phyloP scores from a whole-genome alignment of 2,888 invertebrate species.

The Dynastes maya region DNA sequence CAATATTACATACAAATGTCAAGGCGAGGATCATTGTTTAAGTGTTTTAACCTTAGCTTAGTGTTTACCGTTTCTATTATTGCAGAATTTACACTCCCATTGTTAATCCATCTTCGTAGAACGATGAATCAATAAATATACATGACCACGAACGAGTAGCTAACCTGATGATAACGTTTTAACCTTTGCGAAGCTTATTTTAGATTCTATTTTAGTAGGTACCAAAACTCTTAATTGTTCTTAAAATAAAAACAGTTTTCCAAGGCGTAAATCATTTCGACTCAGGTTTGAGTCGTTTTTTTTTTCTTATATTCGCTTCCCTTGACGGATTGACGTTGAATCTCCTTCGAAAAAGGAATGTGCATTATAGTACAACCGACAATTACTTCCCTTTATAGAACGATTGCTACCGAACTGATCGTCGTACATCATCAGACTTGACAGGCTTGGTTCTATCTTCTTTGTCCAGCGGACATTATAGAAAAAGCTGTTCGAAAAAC shows the following conservation, averaged over 20 bases:
- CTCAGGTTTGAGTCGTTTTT: no score
- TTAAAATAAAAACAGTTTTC: background rate
- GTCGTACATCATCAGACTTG: background rate
- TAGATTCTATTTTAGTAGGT: background rate
- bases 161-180: background rate
- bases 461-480: background rate
- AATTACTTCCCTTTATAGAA: no score
- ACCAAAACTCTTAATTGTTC: background rate
- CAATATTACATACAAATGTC: slow-evolving; percentile 5
- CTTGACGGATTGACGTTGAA: no score
- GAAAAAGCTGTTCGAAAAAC: background rate
- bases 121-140: background rate
- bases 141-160: background rate
- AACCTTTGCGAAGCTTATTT: background rate
- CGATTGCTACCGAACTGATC: no score
- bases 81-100: background rate
- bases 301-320: no score
- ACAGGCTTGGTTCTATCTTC: background rate
- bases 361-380: no score
- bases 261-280: no score
- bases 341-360: no score
- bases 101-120: background rate
- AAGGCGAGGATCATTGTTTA: slow-evolving; percentile 11
- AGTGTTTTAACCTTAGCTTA: slow-evolving; percentile 12
- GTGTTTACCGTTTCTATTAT: background rate